Conservation (phyloP, 2,888 invertebrate species). For the Agrotis clavis region DNA sequence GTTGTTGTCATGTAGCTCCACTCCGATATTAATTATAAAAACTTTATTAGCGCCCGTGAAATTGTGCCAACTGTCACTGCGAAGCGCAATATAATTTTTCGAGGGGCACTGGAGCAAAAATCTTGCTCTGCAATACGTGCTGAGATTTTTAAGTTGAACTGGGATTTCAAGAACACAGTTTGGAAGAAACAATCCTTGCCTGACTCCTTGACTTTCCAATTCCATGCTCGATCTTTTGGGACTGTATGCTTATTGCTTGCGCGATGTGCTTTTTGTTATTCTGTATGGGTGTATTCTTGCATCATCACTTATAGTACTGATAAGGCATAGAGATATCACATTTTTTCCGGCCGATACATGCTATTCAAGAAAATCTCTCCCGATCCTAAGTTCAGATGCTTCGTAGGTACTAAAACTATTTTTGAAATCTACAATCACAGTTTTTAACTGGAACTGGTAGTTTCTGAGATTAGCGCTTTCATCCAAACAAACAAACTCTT, state of each 20-base stretch:
- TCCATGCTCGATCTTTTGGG: constrained; percentile 6
- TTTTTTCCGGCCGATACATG: too few species aligned
- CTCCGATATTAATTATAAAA: constrained; percentile 35
- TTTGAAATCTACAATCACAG: too few species aligned
- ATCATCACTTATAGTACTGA: not conserved
- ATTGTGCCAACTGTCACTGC: constrained; percentile 21
- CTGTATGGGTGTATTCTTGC: not conserved
- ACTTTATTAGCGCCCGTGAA: constrained; percentile 29
- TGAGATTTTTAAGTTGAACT: constrained; percentile 24
- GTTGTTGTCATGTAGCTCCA: not conserved
- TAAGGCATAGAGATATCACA: too few species aligned
- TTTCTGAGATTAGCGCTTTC: too few species aligned
- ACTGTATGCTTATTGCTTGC: not conserved
- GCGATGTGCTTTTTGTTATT: not conserved
- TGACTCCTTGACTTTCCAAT: constrained; percentile 31
- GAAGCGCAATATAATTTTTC: constrained; percentile 11
- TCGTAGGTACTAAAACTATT: too few species aligned
- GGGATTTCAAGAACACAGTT: constrained; percentile 21
- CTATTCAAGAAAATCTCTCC: too few species aligned
- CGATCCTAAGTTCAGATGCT: too few species aligned
- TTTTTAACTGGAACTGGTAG: too few species aligned
- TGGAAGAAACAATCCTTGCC: not conserved
- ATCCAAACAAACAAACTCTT: too few species aligned
- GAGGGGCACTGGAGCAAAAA: constrained; percentile 3
- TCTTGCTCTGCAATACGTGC: constrained; percentile 43